Percentiles rank a stretch among this genome's conserved stretches.
phyloP scores from a whole-genome alignment of 2,113 vertebrate species.

The Sapajus apella region DNA sequence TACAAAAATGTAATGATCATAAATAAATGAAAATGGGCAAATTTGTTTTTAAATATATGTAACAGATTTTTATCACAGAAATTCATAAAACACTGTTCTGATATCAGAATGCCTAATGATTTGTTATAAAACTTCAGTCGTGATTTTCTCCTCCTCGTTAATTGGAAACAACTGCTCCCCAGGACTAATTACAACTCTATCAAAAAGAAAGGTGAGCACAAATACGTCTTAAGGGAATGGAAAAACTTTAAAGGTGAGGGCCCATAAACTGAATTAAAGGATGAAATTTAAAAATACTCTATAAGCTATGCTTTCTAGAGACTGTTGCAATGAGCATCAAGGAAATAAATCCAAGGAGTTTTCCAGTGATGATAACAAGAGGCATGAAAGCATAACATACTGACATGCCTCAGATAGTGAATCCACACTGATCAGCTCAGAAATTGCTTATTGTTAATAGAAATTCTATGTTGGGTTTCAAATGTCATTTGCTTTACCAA shows the following conservation, averaged over 20 bases:
- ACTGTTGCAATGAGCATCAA: neutral
- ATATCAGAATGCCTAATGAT: constrained; percentile 62
- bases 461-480: constrained; percentile 28
- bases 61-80: constrained; percentile 40
- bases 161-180: constrained; percentile 68
- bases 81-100: neutral
- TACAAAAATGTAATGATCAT: neutral
- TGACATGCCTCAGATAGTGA: neutral
- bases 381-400: neutral
- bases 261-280: neutral
- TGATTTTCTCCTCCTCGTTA: constrained; percentile 54
- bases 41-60: neutral
- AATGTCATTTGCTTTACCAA: constrained; percentile 42
- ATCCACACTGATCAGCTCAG: constrained; percentile 49
- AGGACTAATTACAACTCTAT: constrained; percentile 60
- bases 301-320: constrained; percentile 41
- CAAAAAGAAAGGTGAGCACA: constrained; percentile 38
- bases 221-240: constrained; percentile 54
- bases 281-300: neutral
- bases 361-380: neutral
- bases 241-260: constrained; percentile 64
- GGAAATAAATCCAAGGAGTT: constrained; percentile 15
- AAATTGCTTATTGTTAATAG: constrained; percentile 50
- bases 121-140: constrained; percentile 65
- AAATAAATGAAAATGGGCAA: constrained; percentile 33